phyloP scores from a whole-genome alignment of 2,888 invertebrate species.

The Macrosoma leucophasiata region DNA sequence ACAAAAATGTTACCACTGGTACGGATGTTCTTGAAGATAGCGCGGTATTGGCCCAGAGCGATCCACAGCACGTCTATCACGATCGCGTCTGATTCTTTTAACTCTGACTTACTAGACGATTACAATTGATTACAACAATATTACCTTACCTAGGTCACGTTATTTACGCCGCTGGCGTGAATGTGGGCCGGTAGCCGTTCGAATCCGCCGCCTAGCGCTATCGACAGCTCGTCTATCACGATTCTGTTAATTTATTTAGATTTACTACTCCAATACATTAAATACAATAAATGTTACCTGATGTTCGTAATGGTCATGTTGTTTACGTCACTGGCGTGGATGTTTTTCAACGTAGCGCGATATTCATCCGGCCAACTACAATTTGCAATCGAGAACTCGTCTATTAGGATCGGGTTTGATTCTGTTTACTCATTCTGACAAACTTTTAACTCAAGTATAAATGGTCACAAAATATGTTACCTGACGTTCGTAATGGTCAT shows the following conservation, averaged over 20 bases:
- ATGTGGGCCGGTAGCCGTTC: constrained; percentile 87
- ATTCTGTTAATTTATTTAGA: too few relatives aligned
- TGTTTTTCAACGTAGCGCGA: constrained; percentile 86
- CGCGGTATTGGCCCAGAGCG: constrained; percentile 85
- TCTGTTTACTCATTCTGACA: too few relatives aligned
- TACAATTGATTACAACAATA: too few relatives aligned
- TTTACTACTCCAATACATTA: too few relatives aligned
- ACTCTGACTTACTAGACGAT: too few relatives aligned
- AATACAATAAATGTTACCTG: too few relatives aligned
- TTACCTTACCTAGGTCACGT: too few relatives aligned
- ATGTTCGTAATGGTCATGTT: constrained; percentile 86
- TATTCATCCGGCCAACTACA: constrained; percentile 90
- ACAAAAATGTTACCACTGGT: too few relatives aligned
- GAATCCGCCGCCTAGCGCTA: constrained; percentile 87
- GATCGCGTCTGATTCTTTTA: constrained; percentile 88
- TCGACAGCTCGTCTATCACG: constrained; percentile 87
- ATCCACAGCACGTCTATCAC: constrained; percentile 89
- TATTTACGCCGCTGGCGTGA: constrained; percentile 86
- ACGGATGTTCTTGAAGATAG: constrained; percentile 86
- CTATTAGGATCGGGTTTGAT: constrained; percentile 88
- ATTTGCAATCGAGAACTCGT: constrained; percentile 86
- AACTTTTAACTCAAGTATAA: too few relatives aligned
- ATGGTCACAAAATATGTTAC: too few relatives aligned
- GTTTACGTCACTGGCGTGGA: constrained; percentile 87
- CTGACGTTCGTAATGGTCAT: constrained; percentile 86